Conservation (phyloP, 2,888 invertebrate species). For the Euplagia quadripunctaria region DNA sequence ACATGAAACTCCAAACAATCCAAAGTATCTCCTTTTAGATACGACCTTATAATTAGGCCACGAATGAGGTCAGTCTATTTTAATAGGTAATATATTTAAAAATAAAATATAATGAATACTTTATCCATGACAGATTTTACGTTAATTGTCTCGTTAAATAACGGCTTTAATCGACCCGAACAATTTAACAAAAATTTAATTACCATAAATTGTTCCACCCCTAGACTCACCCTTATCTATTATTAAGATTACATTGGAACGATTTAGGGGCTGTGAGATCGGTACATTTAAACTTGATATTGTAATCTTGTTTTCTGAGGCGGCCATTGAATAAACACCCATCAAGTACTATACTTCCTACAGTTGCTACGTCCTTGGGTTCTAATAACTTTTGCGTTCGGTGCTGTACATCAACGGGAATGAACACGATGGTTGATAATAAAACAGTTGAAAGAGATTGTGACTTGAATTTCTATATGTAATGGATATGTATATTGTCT, state of each 20-base stretch:
- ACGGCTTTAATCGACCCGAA: slow-evolving; percentile 15
- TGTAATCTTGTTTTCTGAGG: slow-evolving; percentile 21
- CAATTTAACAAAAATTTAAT: slow-evolving; percentile 50
- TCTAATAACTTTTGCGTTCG: neutral
- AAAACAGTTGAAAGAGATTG: too few relatives aligned
- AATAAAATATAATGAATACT: slow-evolving; percentile 4
- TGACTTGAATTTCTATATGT: too few relatives aligned
- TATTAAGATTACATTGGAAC: slow-evolving; percentile 41
- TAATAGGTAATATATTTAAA: neutral
- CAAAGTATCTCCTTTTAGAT: neutral
- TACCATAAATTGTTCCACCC: slow-evolving; percentile 40
- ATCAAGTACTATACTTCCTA: neutral
- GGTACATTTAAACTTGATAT: slow-evolving; percentile 40
- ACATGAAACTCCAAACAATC: neutral
- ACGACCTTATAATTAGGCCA: neutral
- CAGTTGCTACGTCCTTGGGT: neutral
- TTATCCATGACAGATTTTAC: slow-evolving; percentile 3
- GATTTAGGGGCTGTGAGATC: slow-evolving; percentile 34
- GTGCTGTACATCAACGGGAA: too few relatives aligned
- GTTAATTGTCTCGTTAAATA: slow-evolving; percentile 17
- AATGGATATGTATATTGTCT: too few relatives aligned
- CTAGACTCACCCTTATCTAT: slow-evolving; percentile 38
- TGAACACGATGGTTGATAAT: too few relatives aligned
- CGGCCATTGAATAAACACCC: neutral
- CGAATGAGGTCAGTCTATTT: neutral